Base-by-base conservation (phyloP, 1,140 invertebrate genomes). In the Portunus trituberculatus region DNA sequence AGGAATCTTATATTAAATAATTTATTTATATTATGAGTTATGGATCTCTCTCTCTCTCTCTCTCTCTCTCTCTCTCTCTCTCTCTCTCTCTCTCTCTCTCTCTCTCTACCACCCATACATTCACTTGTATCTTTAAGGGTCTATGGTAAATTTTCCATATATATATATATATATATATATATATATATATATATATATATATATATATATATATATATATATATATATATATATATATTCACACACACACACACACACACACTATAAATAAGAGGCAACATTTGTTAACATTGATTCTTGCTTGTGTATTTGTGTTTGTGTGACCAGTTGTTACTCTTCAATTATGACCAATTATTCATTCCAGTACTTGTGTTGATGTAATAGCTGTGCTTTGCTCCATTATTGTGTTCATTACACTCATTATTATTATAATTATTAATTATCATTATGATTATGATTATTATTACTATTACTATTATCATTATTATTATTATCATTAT, bases 111-210 rank as follows among this genome's bases (percentile, higher is more conserved):
- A 31, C 32, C 12, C 32, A 76, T 10, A 29, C 12, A 0, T 67
- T 59, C 28, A 91, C 28, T 25, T 91, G 8, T 92, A 67, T 92
- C 28, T 92, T 67, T 92, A 92, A 52, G 67, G 6, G 25, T 59
- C 16, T 59, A 6, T 59, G 16, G 67, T 92, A 67, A 20, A 29
- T 92, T 67, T 67, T 59, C 4, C 67, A 67, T 92, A 59, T 92
- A 28, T 92, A 92, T 92, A 92, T 92, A 67, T 32, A 67, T 29
- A 92, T 0, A 67, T 8, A 29, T 6, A 67, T 92, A 29, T 92
- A 0, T 92, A 92, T 92, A 67, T 67, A 67, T 91, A 59, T 59
- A 59, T 59, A 59, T 91, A 4, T 91, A 59, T 91, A 59, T 52
- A 20, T 25, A 25, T 52, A 20, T 91, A 25, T 59, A 29, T 91